Percentiles rank a stretch among this genome's conserved stretches.
Conservation (phyloP, 2,797 vertebrate species). For the Glossophaga mutica region DNA sequence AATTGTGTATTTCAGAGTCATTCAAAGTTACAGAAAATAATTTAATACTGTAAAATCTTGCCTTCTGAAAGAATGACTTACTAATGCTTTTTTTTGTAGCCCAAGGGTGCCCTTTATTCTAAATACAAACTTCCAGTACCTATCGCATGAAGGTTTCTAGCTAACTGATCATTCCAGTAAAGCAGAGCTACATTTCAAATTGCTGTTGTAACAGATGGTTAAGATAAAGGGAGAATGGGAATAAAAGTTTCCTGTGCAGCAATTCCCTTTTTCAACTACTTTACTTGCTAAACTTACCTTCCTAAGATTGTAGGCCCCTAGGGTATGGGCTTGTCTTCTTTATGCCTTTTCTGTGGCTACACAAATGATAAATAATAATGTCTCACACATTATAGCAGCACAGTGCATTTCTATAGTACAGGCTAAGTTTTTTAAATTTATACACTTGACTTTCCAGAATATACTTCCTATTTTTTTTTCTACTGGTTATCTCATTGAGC, state of each 20-base stretch:
- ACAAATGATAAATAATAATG: constrained; percentile 30
- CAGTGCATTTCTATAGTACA: background rate
- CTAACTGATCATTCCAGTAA: constrained; percentile 44
- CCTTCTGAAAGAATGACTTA: constrained; percentile 36
- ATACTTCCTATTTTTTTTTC: background rate
- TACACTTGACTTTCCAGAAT: background rate
- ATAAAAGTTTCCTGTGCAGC: constrained; percentile 51
- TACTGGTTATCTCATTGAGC: background rate
- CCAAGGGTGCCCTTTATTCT: constrained; percentile 27
- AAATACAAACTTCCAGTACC: constrained; percentile 34
- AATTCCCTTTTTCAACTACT: constrained; percentile 53
- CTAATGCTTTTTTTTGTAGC: constrained; percentile 26
- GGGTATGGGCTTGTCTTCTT: constrained; percentile 34
- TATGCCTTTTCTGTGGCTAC: background rate
- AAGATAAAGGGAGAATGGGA: constrained; percentile 46
- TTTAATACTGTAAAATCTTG: constrained; percentile 57
- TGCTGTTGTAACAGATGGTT: constrained; percentile 60
- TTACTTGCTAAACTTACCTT: constrained; percentile 48
- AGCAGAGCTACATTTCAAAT: constrained; percentile 51
- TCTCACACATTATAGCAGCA: background rate
- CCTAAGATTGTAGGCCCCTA: background rate
- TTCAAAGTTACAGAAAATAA: constrained; percentile 65
- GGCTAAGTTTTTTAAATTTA: background rate
- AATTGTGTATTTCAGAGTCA: constrained; percentile 56
- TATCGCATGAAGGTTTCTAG: constrained; percentile 14